Evolutionary conservation across 2,113 vertebrate genomes (phyloP).

Genomic region (Lanius ludovicianus): DNA sequence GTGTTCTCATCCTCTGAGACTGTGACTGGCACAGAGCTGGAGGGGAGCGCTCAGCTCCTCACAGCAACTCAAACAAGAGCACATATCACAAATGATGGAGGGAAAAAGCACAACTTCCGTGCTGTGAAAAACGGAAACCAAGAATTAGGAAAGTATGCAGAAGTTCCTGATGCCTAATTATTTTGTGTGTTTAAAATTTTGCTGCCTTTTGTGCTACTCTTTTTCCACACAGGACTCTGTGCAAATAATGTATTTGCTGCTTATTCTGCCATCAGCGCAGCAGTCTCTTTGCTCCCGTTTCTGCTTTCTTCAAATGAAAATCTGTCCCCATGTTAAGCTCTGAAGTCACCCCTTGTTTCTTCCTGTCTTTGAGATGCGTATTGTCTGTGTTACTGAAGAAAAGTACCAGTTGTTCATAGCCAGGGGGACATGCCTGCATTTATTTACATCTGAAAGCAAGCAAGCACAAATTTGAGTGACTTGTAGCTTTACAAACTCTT

Average conservation of each 20-base stretch:
- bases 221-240: neutral
- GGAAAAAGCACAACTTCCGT: neutral
- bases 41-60: neutral
- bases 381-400: neutral
- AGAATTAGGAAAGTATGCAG: neutral
- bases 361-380: neutral
- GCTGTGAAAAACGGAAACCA: neutral
- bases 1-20: neutral
- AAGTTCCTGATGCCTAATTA: neutral
- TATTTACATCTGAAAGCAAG: neutral
- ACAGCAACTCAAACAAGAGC: neutral
- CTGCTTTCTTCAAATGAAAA: neutral
- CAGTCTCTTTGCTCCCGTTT: neutral
- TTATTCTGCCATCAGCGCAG: neutral
- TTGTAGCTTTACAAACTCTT: neutral
- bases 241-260: neutral
- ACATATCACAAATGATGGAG: neutral
- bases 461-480: neutral
- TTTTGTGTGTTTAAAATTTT: neutral
- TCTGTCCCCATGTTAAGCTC: neutral
- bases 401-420: neutral
- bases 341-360: neutral
- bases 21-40: neutral
- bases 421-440: neutral
- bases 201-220: neutral